A percentile compares a stretch with the other conserved stretches of the same genome.
Evolutionary conservation across 1,140 invertebrate species (phyloP).

Genomic region (Atta texana): DNA sequence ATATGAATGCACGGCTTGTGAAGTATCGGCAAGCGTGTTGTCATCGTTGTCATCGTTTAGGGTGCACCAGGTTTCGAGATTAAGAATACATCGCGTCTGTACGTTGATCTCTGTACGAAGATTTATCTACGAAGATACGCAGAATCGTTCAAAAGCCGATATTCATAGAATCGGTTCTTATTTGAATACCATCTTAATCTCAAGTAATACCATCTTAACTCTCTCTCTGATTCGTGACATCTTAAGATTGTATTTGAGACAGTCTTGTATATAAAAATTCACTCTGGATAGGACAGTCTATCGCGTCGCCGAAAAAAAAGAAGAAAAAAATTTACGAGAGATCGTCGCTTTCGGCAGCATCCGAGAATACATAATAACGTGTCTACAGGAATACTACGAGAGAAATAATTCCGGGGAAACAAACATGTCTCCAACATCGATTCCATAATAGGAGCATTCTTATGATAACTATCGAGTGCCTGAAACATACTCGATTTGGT

Average conservation of each 20-base stretch:
- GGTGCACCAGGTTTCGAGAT: slow-evolving; percentile 62
- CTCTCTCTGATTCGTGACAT: no score
- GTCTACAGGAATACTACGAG: background rate
- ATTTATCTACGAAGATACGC: no score
- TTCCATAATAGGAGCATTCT: slow-evolving; percentile 1
- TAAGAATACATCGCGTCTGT: background rate
- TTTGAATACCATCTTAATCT: no score
- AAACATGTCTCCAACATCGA: background rate
- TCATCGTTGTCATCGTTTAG: slow-evolving; percentile 67
- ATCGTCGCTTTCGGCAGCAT: slow-evolving; percentile 22
- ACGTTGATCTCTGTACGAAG: background rate
- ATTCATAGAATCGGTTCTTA: no score
- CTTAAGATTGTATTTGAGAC: no score
- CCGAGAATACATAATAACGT: slow-evolving; percentile 10
- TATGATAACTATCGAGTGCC: slow-evolving; percentile 10
- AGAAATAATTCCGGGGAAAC: background rate
- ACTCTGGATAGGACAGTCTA: no score
- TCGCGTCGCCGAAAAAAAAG: background rate
- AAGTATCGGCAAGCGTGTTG: slow-evolving; percentile 66
- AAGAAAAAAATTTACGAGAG: background rate
- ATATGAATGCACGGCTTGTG: slow-evolving; percentile 69
- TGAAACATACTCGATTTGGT: slow-evolving; percentile 1
- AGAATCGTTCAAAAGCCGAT: no score
- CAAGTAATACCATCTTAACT: no score
- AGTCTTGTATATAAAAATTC: no score